phyloP scores from a whole-genome alignment of 2,113 vertebrate genomes.

The Sitta europaea region DNA sequence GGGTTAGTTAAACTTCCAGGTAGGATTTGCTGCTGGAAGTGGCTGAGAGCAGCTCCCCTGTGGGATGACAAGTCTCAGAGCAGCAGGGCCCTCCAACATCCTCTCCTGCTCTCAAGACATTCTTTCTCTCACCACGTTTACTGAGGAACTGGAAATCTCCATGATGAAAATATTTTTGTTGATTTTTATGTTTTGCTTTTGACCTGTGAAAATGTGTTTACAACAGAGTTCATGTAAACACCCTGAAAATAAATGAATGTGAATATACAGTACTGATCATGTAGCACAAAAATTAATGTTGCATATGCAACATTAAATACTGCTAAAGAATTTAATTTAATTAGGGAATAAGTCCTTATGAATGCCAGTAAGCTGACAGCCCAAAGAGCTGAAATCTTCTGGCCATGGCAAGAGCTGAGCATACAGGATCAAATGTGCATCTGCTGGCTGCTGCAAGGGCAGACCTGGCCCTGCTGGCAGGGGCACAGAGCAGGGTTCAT shows the following conservation, averaged over 20 bases:
- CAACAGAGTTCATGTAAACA: not conserved
- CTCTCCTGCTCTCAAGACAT: not conserved
- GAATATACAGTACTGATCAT: not conserved
- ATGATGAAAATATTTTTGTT: not conserved
- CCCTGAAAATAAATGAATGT: not conserved
- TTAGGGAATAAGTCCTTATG: not conserved
- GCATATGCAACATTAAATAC: not conserved
- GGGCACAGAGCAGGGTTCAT: accelerated
- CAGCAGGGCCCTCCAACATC: not conserved
- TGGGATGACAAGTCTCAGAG: accelerated
- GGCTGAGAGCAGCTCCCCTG: not conserved
- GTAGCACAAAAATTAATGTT: not conserved
- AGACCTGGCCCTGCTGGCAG: not conserved
- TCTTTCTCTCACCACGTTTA: not conserved
- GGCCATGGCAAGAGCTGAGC: accelerated
- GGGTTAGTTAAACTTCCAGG: not conserved
- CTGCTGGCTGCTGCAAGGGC: accelerated
- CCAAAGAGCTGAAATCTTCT: not conserved
- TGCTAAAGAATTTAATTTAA: not conserved
- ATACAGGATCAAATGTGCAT: accelerated
- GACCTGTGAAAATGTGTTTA: not conserved
- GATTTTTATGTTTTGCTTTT: not conserved
- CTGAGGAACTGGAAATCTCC: not conserved
- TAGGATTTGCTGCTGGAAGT: not conserved
- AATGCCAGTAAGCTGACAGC: not conserved